These are phyloP conservation scores for Drosophila trichaetosa DNA, from an alignment of 2,888 invertebrate genomes.

Conservation along the genomic window DNA sequence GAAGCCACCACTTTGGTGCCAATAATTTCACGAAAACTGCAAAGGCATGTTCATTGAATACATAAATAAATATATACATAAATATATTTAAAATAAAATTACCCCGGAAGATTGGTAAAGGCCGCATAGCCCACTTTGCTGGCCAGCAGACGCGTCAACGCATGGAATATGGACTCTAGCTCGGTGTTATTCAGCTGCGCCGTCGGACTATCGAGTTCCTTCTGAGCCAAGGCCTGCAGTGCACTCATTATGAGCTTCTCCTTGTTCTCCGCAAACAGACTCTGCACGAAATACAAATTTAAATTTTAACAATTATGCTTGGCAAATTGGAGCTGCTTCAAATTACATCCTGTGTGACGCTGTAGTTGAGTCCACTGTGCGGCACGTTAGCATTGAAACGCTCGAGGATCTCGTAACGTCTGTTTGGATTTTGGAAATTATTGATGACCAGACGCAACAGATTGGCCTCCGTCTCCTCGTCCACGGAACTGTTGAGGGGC, in stretches of 20 bases:
- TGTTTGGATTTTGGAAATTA: constrained; percentile 86
- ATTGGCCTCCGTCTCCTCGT: constrained; percentile 98
- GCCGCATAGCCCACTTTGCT: constrained; percentile 99
- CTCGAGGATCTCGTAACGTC: constrained; percentile 92
- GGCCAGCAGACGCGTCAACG: constrained; percentile 95
- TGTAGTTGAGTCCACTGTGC: constrained; percentile 98
- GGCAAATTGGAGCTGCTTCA: neutral
- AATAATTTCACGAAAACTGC: constrained; percentile 96
- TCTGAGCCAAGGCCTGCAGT: constrained; percentile 92
- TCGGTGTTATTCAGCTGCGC: constrained; percentile 88
- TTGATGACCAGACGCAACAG: constrained; percentile 88
- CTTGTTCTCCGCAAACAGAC: constrained; percentile 98
- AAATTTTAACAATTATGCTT: neutral
- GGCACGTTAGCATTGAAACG: constrained; percentile 99
- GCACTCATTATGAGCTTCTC: constrained; percentile 97
- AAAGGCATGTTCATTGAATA: neutral
- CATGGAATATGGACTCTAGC: constrained; percentile 98
- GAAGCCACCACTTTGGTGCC: constrained; percentile 96
- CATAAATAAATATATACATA: neutral
- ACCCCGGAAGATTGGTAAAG: constrained; percentile 95
- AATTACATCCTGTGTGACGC: constrained; percentile 97
- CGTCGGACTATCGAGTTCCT: constrained; percentile 88
- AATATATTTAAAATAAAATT: constrained; percentile 51
- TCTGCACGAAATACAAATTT: constrained; percentile 86
- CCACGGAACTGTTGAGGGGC: constrained; percentile 94